These are phyloP conservation scores for Drosophila picticornis DNA, from an alignment of 2,888 invertebrate genomes.

Conservation along the genomic window DNA sequence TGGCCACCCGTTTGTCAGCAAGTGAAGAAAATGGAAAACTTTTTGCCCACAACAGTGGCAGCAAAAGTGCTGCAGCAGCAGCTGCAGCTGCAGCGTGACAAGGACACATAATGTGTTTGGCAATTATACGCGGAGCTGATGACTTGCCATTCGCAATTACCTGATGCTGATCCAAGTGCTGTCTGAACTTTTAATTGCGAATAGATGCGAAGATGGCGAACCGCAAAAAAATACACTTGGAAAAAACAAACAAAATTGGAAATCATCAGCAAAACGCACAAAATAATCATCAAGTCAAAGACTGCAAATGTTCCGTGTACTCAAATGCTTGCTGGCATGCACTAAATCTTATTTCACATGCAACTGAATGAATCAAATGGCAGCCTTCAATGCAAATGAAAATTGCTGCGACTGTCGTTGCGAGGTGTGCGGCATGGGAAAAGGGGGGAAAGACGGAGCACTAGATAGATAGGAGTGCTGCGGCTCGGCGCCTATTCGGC, in stretches of 20 bases:
- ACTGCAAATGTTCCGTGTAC: constrained; percentile 39
- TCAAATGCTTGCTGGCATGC: constrained; percentile 35
- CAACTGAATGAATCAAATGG: constrained; percentile 16
- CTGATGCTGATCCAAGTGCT: constrained; percentile 56
- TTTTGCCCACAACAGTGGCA: constrained; percentile 49
- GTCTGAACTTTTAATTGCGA: constrained; percentile 77
- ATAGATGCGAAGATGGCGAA: constrained; percentile 59
- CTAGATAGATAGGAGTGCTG: background rate
- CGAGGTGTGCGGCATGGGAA: background rate
- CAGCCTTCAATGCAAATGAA: constrained; percentile 44
- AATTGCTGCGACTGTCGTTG: constrained; percentile 5
- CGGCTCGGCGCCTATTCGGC: constrained; percentile 17
- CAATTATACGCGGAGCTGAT: constrained; percentile 58
- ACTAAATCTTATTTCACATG: constrained; percentile 60
- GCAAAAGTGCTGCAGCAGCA: constrained; percentile 12
- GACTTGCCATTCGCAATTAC: constrained; percentile 62
- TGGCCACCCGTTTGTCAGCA: constrained; percentile 66
- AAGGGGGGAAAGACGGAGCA: background rate
- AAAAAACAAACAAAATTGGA: constrained; percentile 2
- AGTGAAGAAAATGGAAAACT: constrained; percentile 60
- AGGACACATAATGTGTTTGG: constrained; percentile 70
- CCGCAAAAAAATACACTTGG: constrained; percentile 13
- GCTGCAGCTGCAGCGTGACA: constrained; percentile 8
- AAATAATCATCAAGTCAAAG: constrained; percentile 15
- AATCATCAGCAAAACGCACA: constrained; percentile 20